Percentiles rank a stretch among this genome's conserved stretches.
Evolutionary conservation across 2,888 invertebrate species (phyloP).

Genomic region (Pandemis corylana): DNA sequence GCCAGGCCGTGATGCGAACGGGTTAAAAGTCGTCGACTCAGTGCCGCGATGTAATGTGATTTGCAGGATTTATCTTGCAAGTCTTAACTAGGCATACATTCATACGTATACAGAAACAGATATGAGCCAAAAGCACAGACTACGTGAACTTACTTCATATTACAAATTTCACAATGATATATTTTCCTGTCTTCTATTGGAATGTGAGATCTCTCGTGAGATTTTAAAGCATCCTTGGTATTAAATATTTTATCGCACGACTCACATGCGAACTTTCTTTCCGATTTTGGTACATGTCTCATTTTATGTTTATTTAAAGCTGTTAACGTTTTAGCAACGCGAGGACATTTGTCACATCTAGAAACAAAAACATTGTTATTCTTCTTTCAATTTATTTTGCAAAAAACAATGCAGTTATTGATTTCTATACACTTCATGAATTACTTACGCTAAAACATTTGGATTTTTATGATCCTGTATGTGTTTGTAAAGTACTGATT

Average conservation of each 20-base stretch:
- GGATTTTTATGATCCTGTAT: conserved; percentile 82
- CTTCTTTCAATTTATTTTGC: neutral
- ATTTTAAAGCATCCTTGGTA: conserved; percentile 78
- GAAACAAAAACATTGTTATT: conserved; percentile 43
- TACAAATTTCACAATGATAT: conserved; percentile 79
- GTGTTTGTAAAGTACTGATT: conserved; percentile 82
- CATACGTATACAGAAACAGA: neutral
- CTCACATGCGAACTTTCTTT: conserved; percentile 75
- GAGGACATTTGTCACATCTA: conserved; percentile 83
- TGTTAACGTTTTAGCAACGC: conserved; percentile 75
- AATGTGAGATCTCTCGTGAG: conserved; percentile 81
- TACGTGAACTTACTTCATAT: conserved; percentile 74
- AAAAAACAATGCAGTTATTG: neutral
- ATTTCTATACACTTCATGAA: neutral
- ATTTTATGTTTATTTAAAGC: conserved; percentile 81
- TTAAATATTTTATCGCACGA: conserved; percentile 80
- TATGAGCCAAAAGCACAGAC: neutral
- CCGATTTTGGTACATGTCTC: conserved; percentile 82
- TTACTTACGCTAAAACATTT: conserved; percentile 75
- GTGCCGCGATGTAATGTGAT: too few relatives aligned
- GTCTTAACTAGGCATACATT: too few relatives aligned
- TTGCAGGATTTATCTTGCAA: too few relatives aligned
- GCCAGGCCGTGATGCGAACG: too few relatives aligned
- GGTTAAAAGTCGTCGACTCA: too few relatives aligned
- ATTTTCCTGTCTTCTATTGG: conserved; percentile 82